These are phyloP conservation scores for Drosophila neoperkinsi DNA, from an alignment of 2,888 invertebrate genomes.

Conservation along the genomic window DNA sequence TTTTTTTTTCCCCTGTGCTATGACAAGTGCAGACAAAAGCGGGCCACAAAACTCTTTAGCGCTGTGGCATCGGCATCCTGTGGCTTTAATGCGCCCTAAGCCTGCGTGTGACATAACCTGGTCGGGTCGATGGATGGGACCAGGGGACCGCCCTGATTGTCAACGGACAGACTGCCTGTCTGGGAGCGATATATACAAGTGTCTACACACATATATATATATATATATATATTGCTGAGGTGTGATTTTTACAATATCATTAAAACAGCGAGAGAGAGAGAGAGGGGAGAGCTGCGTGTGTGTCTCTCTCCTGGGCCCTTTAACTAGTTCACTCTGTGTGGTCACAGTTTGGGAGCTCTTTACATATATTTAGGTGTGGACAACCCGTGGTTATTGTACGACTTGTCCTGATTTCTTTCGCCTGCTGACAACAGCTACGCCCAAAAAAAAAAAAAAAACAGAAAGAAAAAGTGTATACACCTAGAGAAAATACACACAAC, in stretches of 20 bases:
- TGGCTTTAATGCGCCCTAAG: slow-evolving; percentile 77
- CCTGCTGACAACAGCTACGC: slow-evolving; percentile 76
- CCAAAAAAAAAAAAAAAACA: slow-evolving; percentile 47
- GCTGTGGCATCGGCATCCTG: slow-evolving; percentile 72
- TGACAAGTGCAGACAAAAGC: slow-evolving; percentile 71
- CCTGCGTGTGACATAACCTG: slow-evolving; percentile 79
- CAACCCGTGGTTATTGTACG: slow-evolving; percentile 69
- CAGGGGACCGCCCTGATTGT: slow-evolving; percentile 81
- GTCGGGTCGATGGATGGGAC: slow-evolving; percentile 2
- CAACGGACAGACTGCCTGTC: slow-evolving; percentile 25
- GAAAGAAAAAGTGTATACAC: background rate
- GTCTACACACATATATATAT: background rate
- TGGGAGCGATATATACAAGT: background rate
- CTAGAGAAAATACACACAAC: slow-evolving; percentile 31
- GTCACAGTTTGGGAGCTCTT: slow-evolving; percentile 56
- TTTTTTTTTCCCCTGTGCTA: slow-evolving; percentile 17
- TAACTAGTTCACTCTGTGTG: slow-evolving; percentile 57
- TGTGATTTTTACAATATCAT: slow-evolving; percentile 83
- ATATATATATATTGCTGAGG: slow-evolving; percentile 45
- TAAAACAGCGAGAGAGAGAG: slow-evolving; percentile 41
- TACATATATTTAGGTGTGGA: slow-evolving; percentile 65
- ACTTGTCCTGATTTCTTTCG: slow-evolving; percentile 38
- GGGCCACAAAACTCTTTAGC: slow-evolving; percentile 57
- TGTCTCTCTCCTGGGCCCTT: slow-evolving; percentile 22
- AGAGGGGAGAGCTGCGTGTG: slow-evolving; percentile 1